phyloP scores from a whole-genome alignment of 1,140 invertebrate species.

The Ridgeia piscesae region DNA sequence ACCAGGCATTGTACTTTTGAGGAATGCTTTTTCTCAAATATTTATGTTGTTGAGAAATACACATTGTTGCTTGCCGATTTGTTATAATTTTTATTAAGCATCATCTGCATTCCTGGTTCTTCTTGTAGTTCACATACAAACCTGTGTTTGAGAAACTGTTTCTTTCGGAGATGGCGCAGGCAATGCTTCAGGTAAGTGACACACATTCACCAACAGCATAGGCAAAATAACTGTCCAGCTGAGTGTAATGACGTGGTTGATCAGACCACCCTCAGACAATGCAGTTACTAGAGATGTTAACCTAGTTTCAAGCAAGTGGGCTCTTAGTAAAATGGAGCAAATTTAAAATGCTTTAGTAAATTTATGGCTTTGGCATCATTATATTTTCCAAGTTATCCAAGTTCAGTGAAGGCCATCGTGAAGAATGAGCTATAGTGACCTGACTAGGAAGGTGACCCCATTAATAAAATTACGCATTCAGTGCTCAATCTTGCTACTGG shows the following conservation, averaged over 20 bases:
- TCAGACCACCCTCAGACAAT: not conserved
- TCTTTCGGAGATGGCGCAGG: conserved; percentile 48
- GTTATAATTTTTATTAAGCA: not conserved
- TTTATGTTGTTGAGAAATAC: not conserved
- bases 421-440: too few species aligned
- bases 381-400: not conserved
- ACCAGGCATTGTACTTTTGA: too few species aligned
- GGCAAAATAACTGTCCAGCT: not conserved
- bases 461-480: too few species aligned
- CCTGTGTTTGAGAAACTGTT: conserved; percentile 48
- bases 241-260: not conserved
- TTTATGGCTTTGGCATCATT: not conserved
- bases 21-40: too few species aligned
- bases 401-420: too few species aligned
- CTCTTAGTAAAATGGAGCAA: not conserved
- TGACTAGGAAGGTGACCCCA: too few species aligned
- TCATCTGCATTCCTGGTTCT: not conserved
- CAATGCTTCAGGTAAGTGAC: conserved; percentile 44
- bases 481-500: too few species aligned
- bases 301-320: not conserved
- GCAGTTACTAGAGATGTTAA: not conserved
- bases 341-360: not conserved
- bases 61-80: not conserved
- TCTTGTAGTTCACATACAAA: conserved; percentile 42
- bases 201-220: not conserved